A percentile compares a stretch with the other conserved stretches of the same genome.
Evolutionary conservation across 2,888 invertebrate species (phyloP).

Genomic region (Mimas tiliae): DNA sequence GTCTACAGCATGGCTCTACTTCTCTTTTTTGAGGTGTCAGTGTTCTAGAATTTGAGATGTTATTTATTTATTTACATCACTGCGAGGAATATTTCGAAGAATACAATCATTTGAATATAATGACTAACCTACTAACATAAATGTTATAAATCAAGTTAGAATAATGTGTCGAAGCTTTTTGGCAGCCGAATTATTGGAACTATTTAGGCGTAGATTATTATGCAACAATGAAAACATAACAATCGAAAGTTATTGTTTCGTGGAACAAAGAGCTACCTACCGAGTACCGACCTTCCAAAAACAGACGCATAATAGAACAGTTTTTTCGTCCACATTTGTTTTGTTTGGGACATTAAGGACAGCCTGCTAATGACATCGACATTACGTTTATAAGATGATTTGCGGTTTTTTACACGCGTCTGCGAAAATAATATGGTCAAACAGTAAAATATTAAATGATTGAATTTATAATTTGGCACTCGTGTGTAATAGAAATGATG

Average conservation of each 20-base stretch:
- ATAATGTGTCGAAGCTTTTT: neutral
- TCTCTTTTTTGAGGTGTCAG: too few relatives aligned
- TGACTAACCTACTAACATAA: neutral
- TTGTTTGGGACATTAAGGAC: slow-evolving; percentile 22
- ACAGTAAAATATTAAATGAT: too few relatives aligned
- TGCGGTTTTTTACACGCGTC: neutral
- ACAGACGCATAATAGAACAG: slow-evolving; percentile 20
- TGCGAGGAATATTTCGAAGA: too few relatives aligned
- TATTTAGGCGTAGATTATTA: slow-evolving; percentile 39
- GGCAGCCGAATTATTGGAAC: slow-evolving; percentile 20
- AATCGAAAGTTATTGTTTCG: slow-evolving; percentile 39
- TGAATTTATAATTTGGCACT: too few relatives aligned
- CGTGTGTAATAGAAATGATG: too few relatives aligned
- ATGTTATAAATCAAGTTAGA: too few relatives aligned
- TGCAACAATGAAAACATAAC: slow-evolving; percentile 46
- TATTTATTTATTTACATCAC: too few relatives aligned
- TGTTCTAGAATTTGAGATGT: too few relatives aligned
- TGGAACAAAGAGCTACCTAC: slow-evolving; percentile 23
- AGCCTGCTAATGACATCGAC: slow-evolving; percentile 30
- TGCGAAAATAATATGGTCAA: too few relatives aligned
- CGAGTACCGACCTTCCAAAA: slow-evolving; percentile 17
- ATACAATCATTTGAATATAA: slow-evolving; percentile 29
- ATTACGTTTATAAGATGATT: slow-evolving; percentile 2
- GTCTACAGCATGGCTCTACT: too few relatives aligned
- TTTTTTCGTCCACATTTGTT: slow-evolving; percentile 25